These are phyloP conservation scores for Drosophila takahashii DNA, from an alignment of 1,140 invertebrate genomes.

Conservation along the genomic window DNA sequence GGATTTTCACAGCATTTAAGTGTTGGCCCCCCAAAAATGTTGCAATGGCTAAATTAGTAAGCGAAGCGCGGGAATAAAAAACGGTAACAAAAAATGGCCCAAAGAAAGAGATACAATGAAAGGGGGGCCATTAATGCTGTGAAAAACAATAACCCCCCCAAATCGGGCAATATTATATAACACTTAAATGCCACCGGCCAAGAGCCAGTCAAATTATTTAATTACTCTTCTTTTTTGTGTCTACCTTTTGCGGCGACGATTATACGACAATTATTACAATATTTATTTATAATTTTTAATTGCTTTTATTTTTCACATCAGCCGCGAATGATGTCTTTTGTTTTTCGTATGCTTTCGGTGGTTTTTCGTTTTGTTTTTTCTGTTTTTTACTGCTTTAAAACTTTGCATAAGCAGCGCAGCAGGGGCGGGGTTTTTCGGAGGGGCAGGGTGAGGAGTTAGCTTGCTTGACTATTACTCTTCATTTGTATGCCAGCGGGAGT, in stretches of 20 bases:
- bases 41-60: constrained; percentile 28
- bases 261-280: constrained; percentile 51
- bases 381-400: not conserved
- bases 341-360: not conserved
- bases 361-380: constrained; percentile 1
- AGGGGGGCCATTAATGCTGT: constrained; percentile 7
- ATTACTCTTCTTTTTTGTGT: constrained; percentile 12
- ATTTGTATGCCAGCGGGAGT: constrained; percentile 44
- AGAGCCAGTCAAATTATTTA: constrained; percentile 24
- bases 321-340: constrained; percentile 25
- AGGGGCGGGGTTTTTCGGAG: constrained; percentile 1
- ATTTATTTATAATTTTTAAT: constrained; percentile 48
- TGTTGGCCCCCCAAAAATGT: constrained; percentile 15
- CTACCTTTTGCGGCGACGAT: constrained; percentile 6
- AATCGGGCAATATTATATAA: constrained; percentile 43
- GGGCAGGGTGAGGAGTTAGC: not conserved
- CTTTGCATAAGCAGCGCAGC: constrained; percentile 29
- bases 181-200: constrained; percentile 1
- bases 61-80: constrained; percentile 1
- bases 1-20: constrained; percentile 23
- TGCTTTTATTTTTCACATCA: constrained; percentile 47
- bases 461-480: constrained; percentile 31
- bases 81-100: not conserved
- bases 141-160: constrained; percentile 23
- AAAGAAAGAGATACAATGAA: constrained; percentile 11